Base-by-base conservation (phyloP, 2,797 vertebrate genomes). In the Sparus aurata region DNA sequence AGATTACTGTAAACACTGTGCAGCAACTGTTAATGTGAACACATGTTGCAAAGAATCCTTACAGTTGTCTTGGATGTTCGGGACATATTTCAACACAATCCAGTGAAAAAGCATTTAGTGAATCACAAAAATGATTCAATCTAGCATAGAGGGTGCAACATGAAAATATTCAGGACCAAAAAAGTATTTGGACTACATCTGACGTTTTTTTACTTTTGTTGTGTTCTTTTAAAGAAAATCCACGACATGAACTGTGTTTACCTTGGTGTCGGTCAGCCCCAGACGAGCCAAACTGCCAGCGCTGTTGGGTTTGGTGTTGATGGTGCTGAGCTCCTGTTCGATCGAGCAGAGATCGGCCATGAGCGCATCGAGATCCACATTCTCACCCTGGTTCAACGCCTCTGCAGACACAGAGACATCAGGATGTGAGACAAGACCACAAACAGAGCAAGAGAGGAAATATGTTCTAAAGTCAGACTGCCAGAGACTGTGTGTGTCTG, bases 291-390 rank as follows among this genome's bases (percentile, higher is more conserved):
- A 73, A 75, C 86, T 7, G 5, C 87, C 59, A 1, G 43, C n/a
- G 23, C 85, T 79, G 85, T 82, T 87, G 3, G 91, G 83, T 71
- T 94, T 89, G 23, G 81, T 60, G 85, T 95, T 96, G 83, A 96
- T 95, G 67, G 97, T 96, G 93, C 94, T 97, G 69, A 99, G 97
- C 64, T 99, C 98, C 94, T 99, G 98, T 80, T 99, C 98, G 69
- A 99, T 99, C 69, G 98, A 98, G 91, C 97, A 98, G 17, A 99
- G 97, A 74, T 99, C 98, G 0, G 98, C 98, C 98, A 99, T 99
- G 65, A 99, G 96, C 20, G 98, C 96, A 17, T 99, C 98, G 64
- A 99, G 95, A 90, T 99, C 98, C 86, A 99, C 98, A 9, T 96
- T 94, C 61, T 99, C 97, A 4, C 97, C 97, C 87, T 99, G 98